Evolutionary conservation across 2,888 invertebrate species (phyloP), one percentile per base, ranked within the genome.

Genomic region (Julus scandinavius): DNA sequence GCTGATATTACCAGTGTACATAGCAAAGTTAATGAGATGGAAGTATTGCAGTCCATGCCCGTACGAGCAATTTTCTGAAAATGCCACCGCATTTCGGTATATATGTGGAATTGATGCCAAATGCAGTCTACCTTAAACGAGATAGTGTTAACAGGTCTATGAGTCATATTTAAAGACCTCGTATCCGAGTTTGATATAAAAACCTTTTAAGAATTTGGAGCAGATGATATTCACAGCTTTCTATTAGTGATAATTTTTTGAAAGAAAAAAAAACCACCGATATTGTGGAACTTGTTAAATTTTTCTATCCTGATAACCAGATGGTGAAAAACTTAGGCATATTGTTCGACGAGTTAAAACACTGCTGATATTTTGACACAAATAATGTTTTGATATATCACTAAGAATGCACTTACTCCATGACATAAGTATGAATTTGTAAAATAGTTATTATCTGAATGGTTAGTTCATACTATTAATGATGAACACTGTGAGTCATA

Each of bases 61-160:
- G 72, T 80, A 80, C 80, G 80, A 80, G 29, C 80, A 80, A 80
- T 80, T 58, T 63, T 80, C 15, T 80, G 80, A 80, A 80, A 54
- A 80, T 13, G 80, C 80, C 80, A 80, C 80, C 80, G 38, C 80
- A 38, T 80, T 80, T 80, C 13, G 38, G 13, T 80, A 38, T 38
- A 38, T 38, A 80, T 80, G 13, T 80, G 80, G 29, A 29, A 80
- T 80, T 38, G 80, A 80, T 80, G 80, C 80, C 13, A 38, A 80
- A 80, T 38, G 80, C 80, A 80, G 38, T 80, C 80, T 80, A 80
- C 80, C 80, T 80, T 80, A 38, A 80, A 80, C 20, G 80, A 80
- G 80, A 80, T 80, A 80, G 80, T 80, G 80, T 80, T 80, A 38
- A 80, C 80, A 80, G 80, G 80, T 80, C 38, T 13, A 80, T 38